Percentiles rank a stretch among this genome's conserved stretches.
Conservation (phyloP, 2,888 invertebrate genomes). For the Yponomeuta cagnagella region DNA sequence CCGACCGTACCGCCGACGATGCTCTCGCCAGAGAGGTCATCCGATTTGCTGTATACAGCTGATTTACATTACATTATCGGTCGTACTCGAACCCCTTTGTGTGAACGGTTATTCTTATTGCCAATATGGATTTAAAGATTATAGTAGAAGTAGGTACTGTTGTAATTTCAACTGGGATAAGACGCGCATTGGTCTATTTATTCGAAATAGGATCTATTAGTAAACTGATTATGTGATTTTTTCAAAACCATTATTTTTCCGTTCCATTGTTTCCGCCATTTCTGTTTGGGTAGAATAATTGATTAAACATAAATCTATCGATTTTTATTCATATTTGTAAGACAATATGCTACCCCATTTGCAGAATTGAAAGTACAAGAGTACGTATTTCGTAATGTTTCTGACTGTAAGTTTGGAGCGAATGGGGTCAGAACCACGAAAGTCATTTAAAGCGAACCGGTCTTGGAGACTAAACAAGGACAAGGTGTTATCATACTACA, state of each 20-base stretch:
- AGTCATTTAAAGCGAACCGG: slow-evolving; percentile 25
- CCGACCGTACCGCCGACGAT: slow-evolving; percentile 29
- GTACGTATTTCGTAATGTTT: slow-evolving; percentile 1
- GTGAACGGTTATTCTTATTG: background rate
- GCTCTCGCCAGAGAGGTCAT: slow-evolving; percentile 43
- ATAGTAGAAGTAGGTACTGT: too few relatives aligned
- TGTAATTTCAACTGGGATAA: too few relatives aligned
- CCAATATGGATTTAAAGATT: slow-evolving; percentile 1
- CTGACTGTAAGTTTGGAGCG: slow-evolving; percentile 10
- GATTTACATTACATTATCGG: background rate
- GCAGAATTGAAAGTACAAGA: background rate
- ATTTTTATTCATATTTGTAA: background rate
- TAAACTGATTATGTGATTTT: too few relatives aligned
- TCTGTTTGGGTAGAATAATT: too few relatives aligned
- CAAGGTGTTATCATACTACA: slow-evolving; percentile 20
- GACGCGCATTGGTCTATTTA: too few relatives aligned
- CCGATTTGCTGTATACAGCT: slow-evolving; percentile 25
- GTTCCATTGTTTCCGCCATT: too few relatives aligned
- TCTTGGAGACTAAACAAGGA: slow-evolving; percentile 27
- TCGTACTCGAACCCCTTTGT: background rate
- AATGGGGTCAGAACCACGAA: slow-evolving; percentile 25
- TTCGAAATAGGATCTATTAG: too few relatives aligned
- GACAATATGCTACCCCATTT: background rate
- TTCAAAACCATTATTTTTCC: too few relatives aligned
- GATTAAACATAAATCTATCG: too few relatives aligned